Conservation (phyloP, 2,888 invertebrate genomes). For the Siphonodentalium dalli region DNA sequence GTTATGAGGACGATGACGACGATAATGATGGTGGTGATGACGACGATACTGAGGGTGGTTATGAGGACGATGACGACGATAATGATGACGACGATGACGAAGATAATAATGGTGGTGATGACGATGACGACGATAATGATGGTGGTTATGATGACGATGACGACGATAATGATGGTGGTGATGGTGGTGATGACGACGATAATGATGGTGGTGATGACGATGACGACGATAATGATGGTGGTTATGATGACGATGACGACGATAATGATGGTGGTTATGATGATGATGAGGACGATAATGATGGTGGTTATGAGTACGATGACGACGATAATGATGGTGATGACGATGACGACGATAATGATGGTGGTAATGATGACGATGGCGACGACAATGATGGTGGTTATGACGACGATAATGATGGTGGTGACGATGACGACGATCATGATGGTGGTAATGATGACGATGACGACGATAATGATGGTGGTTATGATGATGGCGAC, state of each 20-base stretch:
- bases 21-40: not conserved
- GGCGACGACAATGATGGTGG: not conserved
- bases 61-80: conserved; percentile 10
- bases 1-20: not conserved
- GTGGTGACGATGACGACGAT: conserved; percentile 9
- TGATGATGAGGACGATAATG: conserved; percentile 13
- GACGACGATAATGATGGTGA: conserved; percentile 14
- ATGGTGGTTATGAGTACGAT: conserved; percentile 12
- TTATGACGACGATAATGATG: not conserved
- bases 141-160: conserved; percentile 1
- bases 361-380: conserved; percentile 5
- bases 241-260: conserved; percentile 11
- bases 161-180: conserved; percentile 9
- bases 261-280: not conserved
- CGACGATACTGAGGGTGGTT: not conserved
- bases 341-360: conserved; percentile 1
- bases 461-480: conserved; percentile 8
- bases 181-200: conserved; percentile 10
- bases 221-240: conserved; percentile 6
- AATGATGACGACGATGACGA: conserved; percentile 5
- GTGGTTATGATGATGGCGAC: conserved; percentile 4
- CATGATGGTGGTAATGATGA: conserved; percentile 8
- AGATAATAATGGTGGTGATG: conserved; percentile 8
- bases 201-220: conserved; percentile 9
- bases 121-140: conserved; percentile 1